A percentile compares a stretch with the other conserved stretches of the same genome.
These are phyloP conservation scores for Leptopilina syphax DNA, from an alignment of 2,888 invertebrate genomes.

Conservation along the genomic window DNA sequence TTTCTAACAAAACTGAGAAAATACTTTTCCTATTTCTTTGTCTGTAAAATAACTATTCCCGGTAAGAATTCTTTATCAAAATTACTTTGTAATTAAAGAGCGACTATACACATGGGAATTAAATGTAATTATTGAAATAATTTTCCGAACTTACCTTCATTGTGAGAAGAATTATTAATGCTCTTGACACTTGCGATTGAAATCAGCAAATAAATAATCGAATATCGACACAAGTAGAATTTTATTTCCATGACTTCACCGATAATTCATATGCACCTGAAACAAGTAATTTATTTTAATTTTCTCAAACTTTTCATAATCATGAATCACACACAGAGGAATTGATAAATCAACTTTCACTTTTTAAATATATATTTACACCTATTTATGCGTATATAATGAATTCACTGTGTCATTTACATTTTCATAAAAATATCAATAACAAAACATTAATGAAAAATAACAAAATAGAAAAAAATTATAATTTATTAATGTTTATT, in stretches of 20 bases:
- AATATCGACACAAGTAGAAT: not conserved
- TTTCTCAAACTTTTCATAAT: not conserved
- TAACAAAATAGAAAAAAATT: no score
- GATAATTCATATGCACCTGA: not conserved
- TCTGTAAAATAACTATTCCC: not conserved
- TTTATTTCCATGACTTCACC: slow-evolving; percentile 10
- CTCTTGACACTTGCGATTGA: slow-evolving; percentile 20
- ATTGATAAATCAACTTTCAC: slow-evolving; percentile 16
- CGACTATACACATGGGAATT: not conserved
- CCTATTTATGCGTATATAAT: not conserved
- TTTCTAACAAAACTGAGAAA: no score
- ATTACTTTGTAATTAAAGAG: not conserved
- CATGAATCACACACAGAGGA: not conserved
- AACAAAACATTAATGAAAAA: no score
- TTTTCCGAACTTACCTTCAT: slow-evolving; percentile 17
- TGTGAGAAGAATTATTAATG: not conserved
- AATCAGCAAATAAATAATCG: slow-evolving; percentile 7
- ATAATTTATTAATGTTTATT: no score
- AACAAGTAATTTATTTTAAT: not conserved
- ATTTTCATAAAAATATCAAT: no score
- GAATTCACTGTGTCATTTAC: no score
- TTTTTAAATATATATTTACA: not conserved
- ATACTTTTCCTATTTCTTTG: no score
- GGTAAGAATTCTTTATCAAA: not conserved
- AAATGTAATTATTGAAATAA: not conserved